Evolutionary conservation across 1,140 invertebrate genomes (phyloP).

Genomic region (Hyles vespertilio): DNA sequence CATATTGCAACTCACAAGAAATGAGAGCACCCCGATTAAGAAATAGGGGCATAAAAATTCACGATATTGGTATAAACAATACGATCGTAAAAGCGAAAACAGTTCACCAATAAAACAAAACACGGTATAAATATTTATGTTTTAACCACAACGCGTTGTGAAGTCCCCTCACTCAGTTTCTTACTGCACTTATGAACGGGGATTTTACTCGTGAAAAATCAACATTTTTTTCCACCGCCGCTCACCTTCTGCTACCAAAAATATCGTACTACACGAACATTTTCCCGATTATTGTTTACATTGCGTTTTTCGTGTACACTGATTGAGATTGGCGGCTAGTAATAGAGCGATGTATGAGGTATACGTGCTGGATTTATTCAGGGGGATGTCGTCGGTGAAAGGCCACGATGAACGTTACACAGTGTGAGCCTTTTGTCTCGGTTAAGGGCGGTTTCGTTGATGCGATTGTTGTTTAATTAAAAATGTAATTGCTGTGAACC

Average conservation of each 20-base stretch:
- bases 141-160: background rate
- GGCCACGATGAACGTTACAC: constrained; percentile 70
- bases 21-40: too few relatives aligned
- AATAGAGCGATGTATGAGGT: constrained; percentile 39
- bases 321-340: background rate
- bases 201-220: constrained; percentile 52
- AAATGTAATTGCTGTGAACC: background rate
- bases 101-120: too few relatives aligned
- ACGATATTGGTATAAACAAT: too few relatives aligned
- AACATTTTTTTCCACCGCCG: constrained; percentile 55
- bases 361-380: constrained; percentile 14
- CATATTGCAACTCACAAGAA: too few relatives aligned
- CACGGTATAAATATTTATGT: too few relatives aligned
- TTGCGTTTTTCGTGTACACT: constrained; percentile 24
- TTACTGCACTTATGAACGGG: constrained; percentile 54
- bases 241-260: constrained; percentile 32
- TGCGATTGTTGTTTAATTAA: constrained; percentile 13
- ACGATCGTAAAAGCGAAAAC: too few relatives aligned
- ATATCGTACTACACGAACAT: constrained; percentile 23
- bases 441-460: constrained; percentile 37
- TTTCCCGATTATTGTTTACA: constrained; percentile 21
- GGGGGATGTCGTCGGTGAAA: constrained; percentile 34
- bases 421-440: constrained; percentile 72
- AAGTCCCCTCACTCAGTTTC: constrained; percentile 32
- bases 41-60: too few relatives aligned